A percentile compares a stretch with the other conserved stretches of the same genome.
Conservation (phyloP, 2,888 invertebrate genomes). For the Lasioglossum pauxillum region DNA sequence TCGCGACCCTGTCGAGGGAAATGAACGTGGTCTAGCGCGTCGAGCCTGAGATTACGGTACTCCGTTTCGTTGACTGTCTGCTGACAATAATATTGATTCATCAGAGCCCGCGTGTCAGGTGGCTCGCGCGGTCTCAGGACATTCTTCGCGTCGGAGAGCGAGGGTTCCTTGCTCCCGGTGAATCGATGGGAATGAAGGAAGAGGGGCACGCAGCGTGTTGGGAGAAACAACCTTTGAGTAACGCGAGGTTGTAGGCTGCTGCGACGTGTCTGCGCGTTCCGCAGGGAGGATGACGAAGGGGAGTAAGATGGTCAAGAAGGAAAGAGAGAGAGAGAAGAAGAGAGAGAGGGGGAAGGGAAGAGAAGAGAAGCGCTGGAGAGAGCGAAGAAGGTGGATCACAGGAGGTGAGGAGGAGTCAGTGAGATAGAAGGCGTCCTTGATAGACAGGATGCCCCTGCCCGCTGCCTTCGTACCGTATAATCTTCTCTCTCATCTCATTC, state of each 20-base stretch:
- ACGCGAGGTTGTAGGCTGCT: slow-evolving; percentile 66
- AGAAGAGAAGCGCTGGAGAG: slow-evolving; percentile 8
- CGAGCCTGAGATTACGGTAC: not conserved
- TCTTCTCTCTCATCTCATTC: slow-evolving; percentile 79
- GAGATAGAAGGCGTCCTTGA: slow-evolving; percentile 80
- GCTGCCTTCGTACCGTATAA: slow-evolving; percentile 75
- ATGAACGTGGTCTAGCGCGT: no score
- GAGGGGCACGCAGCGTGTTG: slow-evolving; percentile 54
- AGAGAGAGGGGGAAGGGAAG: not conserved
- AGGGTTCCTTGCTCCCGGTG: slow-evolving; percentile 51
- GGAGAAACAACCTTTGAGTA: slow-evolving; percentile 69
- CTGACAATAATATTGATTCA: not conserved
- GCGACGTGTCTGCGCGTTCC: slow-evolving; percentile 64
- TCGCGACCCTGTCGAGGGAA: not conserved
- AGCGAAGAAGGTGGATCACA: slow-evolving; percentile 69
- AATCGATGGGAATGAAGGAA: slow-evolving; percentile 64
- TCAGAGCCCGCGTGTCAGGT: slow-evolving; percentile 12
- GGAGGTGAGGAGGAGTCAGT: slow-evolving; percentile 73
- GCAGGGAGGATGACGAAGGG: slow-evolving; percentile 46
- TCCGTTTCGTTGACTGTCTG: not conserved
- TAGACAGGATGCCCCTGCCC: slow-evolving; percentile 80
- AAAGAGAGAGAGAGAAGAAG: slow-evolving; percentile 5
- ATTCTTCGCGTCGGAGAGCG: slow-evolving; percentile 33
- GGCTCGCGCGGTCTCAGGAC: slow-evolving; percentile 46
- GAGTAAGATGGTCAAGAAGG: slow-evolving; percentile 14